Conservation (phyloP, 2,888 invertebrate species). For the Lasioglossum vierecki region DNA sequence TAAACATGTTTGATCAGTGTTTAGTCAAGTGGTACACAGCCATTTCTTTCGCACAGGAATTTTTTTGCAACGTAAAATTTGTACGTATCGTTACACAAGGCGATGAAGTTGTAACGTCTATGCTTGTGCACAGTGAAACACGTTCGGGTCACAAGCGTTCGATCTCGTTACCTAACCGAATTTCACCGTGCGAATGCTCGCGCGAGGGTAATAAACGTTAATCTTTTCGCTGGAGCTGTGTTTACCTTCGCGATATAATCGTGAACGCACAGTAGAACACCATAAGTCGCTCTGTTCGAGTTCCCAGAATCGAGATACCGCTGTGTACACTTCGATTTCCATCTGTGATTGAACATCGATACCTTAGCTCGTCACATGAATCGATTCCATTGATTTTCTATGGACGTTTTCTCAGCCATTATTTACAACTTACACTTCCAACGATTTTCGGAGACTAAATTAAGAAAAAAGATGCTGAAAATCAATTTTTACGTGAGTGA, state of each 20-base stretch:
- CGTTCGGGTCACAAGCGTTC: neutral
- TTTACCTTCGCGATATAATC: neutral
- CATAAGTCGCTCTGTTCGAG: neutral
- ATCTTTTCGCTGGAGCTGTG: neutral
- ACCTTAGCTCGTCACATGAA: neutral
- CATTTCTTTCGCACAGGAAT: neutral
- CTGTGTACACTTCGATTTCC: neutral
- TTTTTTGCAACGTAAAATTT: neutral
- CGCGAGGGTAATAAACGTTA: neutral
- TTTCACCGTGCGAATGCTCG: neutral
- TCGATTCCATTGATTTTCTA: neutral
- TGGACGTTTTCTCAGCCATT: neutral
- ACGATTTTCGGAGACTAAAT: neutral
- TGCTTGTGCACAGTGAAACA: neutral
- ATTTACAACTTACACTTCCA: neutral
- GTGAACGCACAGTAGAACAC: neutral
- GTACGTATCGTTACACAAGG: neutral
- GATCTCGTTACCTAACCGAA: slow-evolving; percentile 35
- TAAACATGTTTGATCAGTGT: neutral
- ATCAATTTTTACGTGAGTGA: too few relatives aligned
- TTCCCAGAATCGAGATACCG: neutral
- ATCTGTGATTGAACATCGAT: neutral
- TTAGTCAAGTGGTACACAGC: neutral
- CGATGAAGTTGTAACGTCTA: neutral
- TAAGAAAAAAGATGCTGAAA: neutral